Conservation (phyloP, 2,888 invertebrate species). For the Aleiodes leptofemur region DNA sequence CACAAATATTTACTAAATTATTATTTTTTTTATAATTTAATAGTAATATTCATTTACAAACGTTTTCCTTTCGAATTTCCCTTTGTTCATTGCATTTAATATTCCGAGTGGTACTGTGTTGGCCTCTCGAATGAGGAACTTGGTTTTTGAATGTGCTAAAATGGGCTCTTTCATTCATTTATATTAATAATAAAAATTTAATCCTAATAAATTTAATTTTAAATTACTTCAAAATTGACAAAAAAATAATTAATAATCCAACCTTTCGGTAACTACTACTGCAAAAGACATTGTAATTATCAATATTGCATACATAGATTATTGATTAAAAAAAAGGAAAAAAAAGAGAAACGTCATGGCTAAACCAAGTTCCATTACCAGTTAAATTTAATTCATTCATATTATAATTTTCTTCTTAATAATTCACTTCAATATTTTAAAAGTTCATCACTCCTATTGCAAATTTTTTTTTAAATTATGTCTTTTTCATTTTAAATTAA, state of each 20-base stretch:
- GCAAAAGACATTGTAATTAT: neutral
- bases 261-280: slow-evolving; percentile 13
- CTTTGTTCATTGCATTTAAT: slow-evolving; percentile 41
- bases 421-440: slow-evolving; percentile 34
- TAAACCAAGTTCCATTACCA: slow-evolving; percentile 61
- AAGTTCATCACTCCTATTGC: slow-evolving; percentile 45
- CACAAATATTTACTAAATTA: slow-evolving; percentile 50
- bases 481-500: slow-evolving; percentile 2
- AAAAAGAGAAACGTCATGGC: slow-evolving; percentile 42
- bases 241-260: slow-evolving; percentile 2
- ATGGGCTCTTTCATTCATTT: too few relatives aligned
- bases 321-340: slow-evolving; percentile 39
- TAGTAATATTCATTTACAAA: slow-evolving; percentile 19
- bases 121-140: slow-evolving; percentile 59
- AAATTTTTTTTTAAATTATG: slow-evolving; percentile 29
- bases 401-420: slow-evolving; percentile 14
- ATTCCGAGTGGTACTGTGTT: slow-evolving; percentile 55
- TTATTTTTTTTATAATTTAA: slow-evolving; percentile 27
- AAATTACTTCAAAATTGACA: neutral
- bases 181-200: slow-evolving; percentile 2
- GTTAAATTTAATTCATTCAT: slow-evolving; percentile 54
- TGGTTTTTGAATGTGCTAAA: slow-evolving; percentile 52
- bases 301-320: slow-evolving; percentile 41
- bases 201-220: neutral
- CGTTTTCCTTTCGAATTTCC: slow-evolving; percentile 14